Percentiles rank a stretch among this genome's conserved stretches.
Evolutionary conservation across 2,888 invertebrate genomes (phyloP).

Genomic region (Clitarchus hookeri): DNA sequence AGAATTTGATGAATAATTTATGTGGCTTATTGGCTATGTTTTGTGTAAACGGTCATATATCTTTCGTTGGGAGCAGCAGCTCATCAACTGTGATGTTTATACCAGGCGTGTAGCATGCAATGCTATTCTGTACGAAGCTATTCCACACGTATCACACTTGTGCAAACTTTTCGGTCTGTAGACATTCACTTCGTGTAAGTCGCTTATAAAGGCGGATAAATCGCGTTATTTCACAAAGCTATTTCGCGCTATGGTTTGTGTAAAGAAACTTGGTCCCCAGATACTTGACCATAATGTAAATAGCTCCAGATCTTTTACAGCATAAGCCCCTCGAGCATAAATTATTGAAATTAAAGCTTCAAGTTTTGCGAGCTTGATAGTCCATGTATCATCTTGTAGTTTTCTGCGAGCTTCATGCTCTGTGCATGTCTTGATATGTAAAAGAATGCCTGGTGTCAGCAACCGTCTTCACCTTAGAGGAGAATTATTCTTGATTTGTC

Average conservation of each 20-base stretch:
- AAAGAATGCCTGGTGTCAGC: no score
- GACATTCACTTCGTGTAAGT: background rate
- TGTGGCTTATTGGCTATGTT: background rate
- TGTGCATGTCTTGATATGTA: no score
- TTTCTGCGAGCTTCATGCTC: no score
- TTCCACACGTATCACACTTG: constrained; percentile 4
- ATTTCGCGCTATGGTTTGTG: background rate
- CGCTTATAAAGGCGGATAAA: background rate
- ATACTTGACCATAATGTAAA: background rate
- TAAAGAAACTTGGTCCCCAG: background rate
- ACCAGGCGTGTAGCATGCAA: background rate
- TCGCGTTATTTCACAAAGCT: constrained; percentile 20
- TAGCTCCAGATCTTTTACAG: background rate
- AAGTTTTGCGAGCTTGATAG: no score
- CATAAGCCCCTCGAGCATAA: no score
- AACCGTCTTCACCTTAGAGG: no score
- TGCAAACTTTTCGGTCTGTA: constrained; percentile 15
- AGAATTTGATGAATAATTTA: constrained; percentile 18
- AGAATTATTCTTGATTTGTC: no score
- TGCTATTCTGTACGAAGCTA: background rate
- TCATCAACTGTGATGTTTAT: background rate
- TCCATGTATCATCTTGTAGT: no score
- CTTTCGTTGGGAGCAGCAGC: no score
- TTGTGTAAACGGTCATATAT: no score
- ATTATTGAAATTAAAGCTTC: no score